A percentile compares a stretch with the other conserved stretches of the same genome.
Evolutionary conservation across 2,888 invertebrate species (phyloP).

Genomic region (Sycophila texana): DNA sequence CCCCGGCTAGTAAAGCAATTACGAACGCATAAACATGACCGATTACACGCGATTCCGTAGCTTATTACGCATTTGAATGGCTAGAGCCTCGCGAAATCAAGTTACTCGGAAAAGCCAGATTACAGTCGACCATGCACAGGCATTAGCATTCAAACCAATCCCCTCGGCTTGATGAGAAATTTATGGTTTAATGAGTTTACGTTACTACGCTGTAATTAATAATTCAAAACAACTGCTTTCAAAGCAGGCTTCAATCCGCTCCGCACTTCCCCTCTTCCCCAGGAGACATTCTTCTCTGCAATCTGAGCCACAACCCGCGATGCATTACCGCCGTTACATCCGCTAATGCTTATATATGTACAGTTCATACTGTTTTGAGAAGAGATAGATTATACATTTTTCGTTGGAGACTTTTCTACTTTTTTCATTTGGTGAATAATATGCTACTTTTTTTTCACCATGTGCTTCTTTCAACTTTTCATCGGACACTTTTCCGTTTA

Average conservation of each 20-base stretch:
- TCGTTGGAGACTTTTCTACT: too few species aligned
- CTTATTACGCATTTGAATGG: constrained; percentile 46
- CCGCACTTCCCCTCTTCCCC: background rate
- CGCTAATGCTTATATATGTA: too few species aligned
- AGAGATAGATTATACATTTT: too few species aligned
- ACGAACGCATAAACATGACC: constrained; percentile 21
- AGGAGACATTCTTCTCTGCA: constrained; percentile 31
- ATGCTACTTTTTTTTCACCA: too few species aligned
- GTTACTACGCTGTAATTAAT: constrained; percentile 49
- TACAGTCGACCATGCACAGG: constrained; percentile 7
- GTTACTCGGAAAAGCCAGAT: constrained; percentile 51
- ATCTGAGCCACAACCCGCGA: background rate
- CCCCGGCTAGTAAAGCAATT: background rate
- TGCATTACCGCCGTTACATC: background rate
- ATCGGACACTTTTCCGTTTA: too few species aligned
- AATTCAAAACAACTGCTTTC: constrained; percentile 48
- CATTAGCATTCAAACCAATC: background rate
- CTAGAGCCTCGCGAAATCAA: constrained; percentile 37
- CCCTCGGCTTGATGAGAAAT: constrained; percentile 49
- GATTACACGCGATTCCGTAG: constrained; percentile 38
- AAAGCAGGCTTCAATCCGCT: background rate
- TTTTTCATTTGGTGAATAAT: too few species aligned
- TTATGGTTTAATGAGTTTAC: constrained; percentile 53
- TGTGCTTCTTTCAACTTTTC: too few species aligned
- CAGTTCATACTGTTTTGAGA: too few species aligned